These are phyloP conservation scores for Xylota sylvarum DNA, from an alignment of 2,888 invertebrate genomes.

Conservation along the genomic window DNA sequence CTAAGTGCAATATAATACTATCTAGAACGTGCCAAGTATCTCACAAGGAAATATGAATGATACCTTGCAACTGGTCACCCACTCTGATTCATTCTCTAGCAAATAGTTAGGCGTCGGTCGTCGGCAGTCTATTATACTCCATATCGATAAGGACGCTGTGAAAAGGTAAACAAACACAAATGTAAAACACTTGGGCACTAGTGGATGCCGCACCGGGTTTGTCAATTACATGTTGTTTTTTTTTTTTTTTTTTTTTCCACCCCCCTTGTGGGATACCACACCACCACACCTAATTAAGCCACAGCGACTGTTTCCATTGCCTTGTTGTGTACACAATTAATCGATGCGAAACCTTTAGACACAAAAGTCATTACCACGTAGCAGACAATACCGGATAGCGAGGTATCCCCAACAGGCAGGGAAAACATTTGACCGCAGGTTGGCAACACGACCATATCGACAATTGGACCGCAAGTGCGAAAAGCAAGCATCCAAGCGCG, in stretches of 20 bases:
- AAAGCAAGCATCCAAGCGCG: conserved; percentile 23
- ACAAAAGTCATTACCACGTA: conserved; percentile 59
- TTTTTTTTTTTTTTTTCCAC: background rate
- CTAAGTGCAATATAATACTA: background rate
- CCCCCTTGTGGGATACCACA: background rate
- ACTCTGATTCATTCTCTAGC: conserved; percentile 11
- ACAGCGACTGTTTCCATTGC: conserved; percentile 12
- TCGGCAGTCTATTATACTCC: background rate
- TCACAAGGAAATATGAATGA: conserved; percentile 4
- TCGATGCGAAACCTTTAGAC: conserved; percentile 53
- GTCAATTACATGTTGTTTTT: conserved; percentile 14
- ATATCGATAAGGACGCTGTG: conserved; percentile 1
- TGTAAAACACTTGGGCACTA: conserved; percentile 14
- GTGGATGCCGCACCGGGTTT: conserved; percentile 18
- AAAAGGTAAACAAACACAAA: conserved; percentile 5
- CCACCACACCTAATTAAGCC: conserved; percentile 53
- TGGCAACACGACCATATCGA: conserved; percentile 17
- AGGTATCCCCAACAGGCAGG: conserved; percentile 28
- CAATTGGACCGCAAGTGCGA: conserved; percentile 5
- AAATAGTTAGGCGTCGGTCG: background rate
- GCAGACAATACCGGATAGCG: background rate
- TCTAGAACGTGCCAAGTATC: conserved; percentile 15
- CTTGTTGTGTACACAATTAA: conserved; percentile 44
- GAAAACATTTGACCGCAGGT: conserved; percentile 27
- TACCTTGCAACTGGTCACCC: conserved; percentile 13